Base-by-base conservation (phyloP, 1,140 invertebrate genomes). In the Drosophila littoralis region DNA sequence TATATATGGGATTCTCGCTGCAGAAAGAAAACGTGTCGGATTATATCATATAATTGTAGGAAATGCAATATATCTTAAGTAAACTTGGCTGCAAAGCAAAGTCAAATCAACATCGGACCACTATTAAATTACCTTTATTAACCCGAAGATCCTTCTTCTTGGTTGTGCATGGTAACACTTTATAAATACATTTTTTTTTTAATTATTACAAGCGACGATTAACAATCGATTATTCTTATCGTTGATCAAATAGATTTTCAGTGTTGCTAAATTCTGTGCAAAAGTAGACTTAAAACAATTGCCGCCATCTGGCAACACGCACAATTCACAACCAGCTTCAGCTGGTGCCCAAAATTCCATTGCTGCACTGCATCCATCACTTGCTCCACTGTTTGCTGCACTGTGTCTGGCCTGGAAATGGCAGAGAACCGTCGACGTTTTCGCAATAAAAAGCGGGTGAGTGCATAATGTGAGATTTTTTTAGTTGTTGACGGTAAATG, bases 391-490 rank as follows among this genome's bases (percentile, higher is more conserved):
- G 42, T 7, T 36, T 7, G 58, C n/a, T 38, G 51, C 50, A 45
- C 38, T 48, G 13, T 17, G n/a, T 67, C 1, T 10, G 28, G 22
- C 33, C 33, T 15, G 32, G 51, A 7, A 48, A 88, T 88, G 84
- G 48, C 84, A 28, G 84, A 89, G 3, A 63, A 50, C 15, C 84
- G 78, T 5, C 57, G 81, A 52, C 84, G 84, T 1, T 79, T 66
- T 51, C 84, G 84, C 40, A 89, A 84, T 35, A 84, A 84, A 13
- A 89, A 84, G 50, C 52, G 76, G 10, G 69, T 77, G 50, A 67
- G 61, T 63, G 15, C 3, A 12, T 2, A 15, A 17, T 12, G 6
- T 10, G 35, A 6, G 4, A 2, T 15, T 0, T 9, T 17, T 9
- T 15, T 6, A 13, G n/a, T 1, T n/a, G 8, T 0, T 7, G 8